Evolutionary conservation across 2,797 vertebrate species (phyloP), one percentile per base, ranked within the genome.

Genomic region (Mormyrops attenuatus): DNA sequence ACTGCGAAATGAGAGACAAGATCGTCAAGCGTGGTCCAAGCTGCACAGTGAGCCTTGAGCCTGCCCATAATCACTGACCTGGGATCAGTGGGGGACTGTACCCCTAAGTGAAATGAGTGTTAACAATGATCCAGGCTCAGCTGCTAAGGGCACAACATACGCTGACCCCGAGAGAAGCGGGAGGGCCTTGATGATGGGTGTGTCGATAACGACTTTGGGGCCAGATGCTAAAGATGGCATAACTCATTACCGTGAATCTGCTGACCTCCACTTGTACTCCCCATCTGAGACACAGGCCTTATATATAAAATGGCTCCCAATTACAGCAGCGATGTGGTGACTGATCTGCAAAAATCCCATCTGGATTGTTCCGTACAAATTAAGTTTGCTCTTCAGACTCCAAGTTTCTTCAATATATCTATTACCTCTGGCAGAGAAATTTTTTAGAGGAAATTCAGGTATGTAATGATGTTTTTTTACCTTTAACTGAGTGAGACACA

Each of bases 1-100:
- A 97, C 97, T 98, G 96, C 95, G 92, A 92, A 95, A 95, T 86
- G 94, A 96, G 93, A 97, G 94, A 96, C 91, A 95, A 92, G 93
- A 89, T 88, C 85, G 88, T 89, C 88, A 91, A 90, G 90, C 90
- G 84, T 13, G 63, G 55, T 9, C 7, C 2, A 20, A 44, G 73
- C 73, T 80, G 50, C 85, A 87, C 26, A 38, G 26, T 20, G 50
- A 55, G 26, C 50, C 26, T 50, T 26, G 13, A 26, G 41, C 7
- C 82, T 30, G 85, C 85, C 26, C 52, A 5, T 55, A 87, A 38
- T 38, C 53, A 87, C 26, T 57, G 30, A 41, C 13, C 84, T 52
- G 84, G 52, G 52, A 57, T 87, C 85, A 57, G 50, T 34, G 22
- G 49, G 50, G 82, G 20, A 38, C 30, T 57, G n/a, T 9, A 60